Evolutionary conservation across 2,888 invertebrate genomes (phyloP).

Genomic region (Cephus pygmeus): DNA sequence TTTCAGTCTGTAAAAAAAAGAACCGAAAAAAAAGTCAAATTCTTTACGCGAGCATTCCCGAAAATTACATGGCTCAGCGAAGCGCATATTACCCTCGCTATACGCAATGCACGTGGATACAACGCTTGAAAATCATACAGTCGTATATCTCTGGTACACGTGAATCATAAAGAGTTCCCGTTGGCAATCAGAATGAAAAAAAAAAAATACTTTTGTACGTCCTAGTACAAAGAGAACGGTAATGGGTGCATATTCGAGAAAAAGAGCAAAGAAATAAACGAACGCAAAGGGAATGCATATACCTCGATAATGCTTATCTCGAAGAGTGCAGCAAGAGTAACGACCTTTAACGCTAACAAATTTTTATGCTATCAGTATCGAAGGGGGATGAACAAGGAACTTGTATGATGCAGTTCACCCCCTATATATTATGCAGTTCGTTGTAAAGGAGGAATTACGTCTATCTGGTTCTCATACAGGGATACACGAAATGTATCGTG

Average conservation of each 20-base stretch:
- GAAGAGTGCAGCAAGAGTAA: not conserved
- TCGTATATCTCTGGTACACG: not conserved
- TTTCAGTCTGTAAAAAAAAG: not conserved
- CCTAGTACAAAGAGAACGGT: not conserved
- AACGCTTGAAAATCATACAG: slow-evolving; percentile 2
- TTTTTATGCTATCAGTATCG: not conserved
- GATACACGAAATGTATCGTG: not conserved
- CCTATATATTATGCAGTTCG: too few species aligned
- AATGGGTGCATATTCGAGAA: not conserved
- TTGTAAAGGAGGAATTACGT: not conserved
- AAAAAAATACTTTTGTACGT: not conserved
- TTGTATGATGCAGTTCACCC: not conserved
- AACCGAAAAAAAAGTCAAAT: slow-evolving; percentile 28
- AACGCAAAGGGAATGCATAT: not conserved
- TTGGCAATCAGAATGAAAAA: not conserved
- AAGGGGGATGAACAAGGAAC: not conserved
- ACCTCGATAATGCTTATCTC: not conserved
- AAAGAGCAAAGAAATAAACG: not conserved
- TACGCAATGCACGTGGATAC: slow-evolving; percentile 17
- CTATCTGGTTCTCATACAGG: not conserved
- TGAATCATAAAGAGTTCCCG: not conserved
- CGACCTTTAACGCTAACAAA: not conserved
- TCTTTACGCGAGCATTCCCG: slow-evolving; percentile 31
- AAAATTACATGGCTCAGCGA: slow-evolving; percentile 37
- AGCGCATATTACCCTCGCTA: slow-evolving; percentile 31